Base-by-base conservation (phyloP, 2,113 vertebrate species). In the Actenoides hombroni region DNA sequence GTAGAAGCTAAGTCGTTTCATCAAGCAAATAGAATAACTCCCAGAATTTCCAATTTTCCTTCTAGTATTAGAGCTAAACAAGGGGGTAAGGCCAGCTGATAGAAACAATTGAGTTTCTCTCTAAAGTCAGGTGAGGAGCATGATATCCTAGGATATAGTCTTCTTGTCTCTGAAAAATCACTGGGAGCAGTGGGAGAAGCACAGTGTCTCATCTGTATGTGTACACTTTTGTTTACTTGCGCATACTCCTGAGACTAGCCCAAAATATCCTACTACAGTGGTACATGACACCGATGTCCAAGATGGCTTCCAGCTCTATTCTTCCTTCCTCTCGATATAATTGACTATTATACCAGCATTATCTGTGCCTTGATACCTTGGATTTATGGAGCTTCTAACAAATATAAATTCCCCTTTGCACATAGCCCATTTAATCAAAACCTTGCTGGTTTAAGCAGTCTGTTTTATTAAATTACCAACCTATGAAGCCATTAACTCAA, bases 401-500 rank as follows among this genome's bases (percentile, higher is more conserved):
- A 96, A 96, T 96, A 95, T 86, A 92, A 97, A 92, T 95, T 94
- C 82, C 90, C 92, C 74, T 81, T 94, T 84, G 86, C 76, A 90
- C 73, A 90, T 63, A 97, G 83, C 86, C 87, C 84, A 92, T 95
- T 98, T 97, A 97, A 97, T 97, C 95, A 97, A 94, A 97, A 94
- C 94, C 77, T 91, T 94, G 91, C 95, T 97, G 94, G 88, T 97
- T 97, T 97, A 97, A 97, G 95, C 93, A 97, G 79, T 96, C 92
- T 96, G 69, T 88, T 94, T 96, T 95, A 96, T 97, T 97, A 96
- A 97, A 97, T 97, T 97, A 96, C 90, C 93, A 97, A 95, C 92
- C 92, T 96, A 93, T 95, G 95, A 97, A 96, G 76, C 91, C 79
- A 91, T 94, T 97, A 97, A 97, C 94, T 97, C 96, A 89, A 96